A percentile compares a stretch with the other conserved stretches of the same genome.
phyloP scores from a whole-genome alignment of 2,888 invertebrate genomes.

The Anthophora plumipes region DNA sequence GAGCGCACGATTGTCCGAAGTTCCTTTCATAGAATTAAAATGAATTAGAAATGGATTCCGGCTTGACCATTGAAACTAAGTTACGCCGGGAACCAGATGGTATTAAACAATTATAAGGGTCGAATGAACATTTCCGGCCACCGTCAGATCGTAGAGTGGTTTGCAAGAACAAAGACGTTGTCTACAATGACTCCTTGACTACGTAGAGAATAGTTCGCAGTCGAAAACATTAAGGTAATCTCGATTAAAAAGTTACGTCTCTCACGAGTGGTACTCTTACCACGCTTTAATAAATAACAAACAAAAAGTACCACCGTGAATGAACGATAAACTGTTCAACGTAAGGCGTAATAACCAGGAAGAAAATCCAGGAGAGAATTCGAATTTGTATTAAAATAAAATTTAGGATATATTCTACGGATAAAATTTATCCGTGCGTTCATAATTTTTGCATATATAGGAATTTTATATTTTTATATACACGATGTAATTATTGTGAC shows the following conservation, averaged over 20 bases:
- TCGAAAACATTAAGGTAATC: neutral
- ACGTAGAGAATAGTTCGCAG: neutral
- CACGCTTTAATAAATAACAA: neutral
- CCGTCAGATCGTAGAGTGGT: neutral
- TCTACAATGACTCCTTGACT: slow-evolving; percentile 16
- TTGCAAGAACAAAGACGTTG: slow-evolving; percentile 8
- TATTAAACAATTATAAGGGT: neutral
- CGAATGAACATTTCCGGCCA: neutral
- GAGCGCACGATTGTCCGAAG: too few relatives aligned
- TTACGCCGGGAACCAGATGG: neutral
- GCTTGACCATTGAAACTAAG: neutral
- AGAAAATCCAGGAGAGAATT: neutral
- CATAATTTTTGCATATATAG: too few relatives aligned
- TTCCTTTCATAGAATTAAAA: neutral
- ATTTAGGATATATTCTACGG: too few relatives aligned
- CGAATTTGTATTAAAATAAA: too few relatives aligned
- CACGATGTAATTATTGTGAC: too few relatives aligned
- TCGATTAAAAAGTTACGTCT: slow-evolving; percentile 10
- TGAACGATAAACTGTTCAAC: neutral
- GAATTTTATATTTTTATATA: too few relatives aligned
- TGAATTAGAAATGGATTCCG: neutral
- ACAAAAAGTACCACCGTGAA: neutral
- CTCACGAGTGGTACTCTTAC: neutral
- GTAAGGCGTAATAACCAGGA: neutral
- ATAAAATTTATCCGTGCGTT: too few relatives aligned